Conservation (phyloP, 1,140 invertebrate genomes). For the Drosophila saltans region DNA sequence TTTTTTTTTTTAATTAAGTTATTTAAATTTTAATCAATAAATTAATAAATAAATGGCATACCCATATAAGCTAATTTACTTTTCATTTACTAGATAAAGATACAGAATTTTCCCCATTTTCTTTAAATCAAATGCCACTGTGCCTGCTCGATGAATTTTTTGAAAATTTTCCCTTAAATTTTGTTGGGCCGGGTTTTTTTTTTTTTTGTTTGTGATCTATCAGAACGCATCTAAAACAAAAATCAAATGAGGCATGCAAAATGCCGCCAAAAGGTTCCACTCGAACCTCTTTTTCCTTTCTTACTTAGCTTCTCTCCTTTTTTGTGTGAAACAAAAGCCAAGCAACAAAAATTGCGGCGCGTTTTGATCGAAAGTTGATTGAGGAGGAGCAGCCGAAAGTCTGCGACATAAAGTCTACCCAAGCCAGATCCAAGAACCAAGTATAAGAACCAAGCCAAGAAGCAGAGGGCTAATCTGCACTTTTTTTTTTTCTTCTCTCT, state of each 20-base stretch:
- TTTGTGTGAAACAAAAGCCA: conserved; percentile 70
- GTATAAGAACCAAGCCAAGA: neutral
- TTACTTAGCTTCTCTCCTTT: conserved; percentile 21
- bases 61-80: no score
- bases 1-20: no score
- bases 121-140: conserved; percentile 9
- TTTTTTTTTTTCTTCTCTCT: conserved; percentile 1
- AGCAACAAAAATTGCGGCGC: conserved; percentile 46
- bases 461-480: conserved; percentile 69
- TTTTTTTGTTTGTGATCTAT: conserved; percentile 61
- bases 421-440: conserved; percentile 29
- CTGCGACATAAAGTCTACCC: conserved; percentile 76
- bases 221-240: conserved; percentile 70
- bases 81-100: no score
- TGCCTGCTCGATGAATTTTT: neutral
- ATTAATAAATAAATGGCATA: no score
- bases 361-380: conserved; percentile 79
- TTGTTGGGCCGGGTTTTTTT: neutral
- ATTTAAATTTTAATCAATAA: no score
- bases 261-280: conserved; percentile 69
- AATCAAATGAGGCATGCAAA: conserved; percentile 80
- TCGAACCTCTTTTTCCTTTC: conserved; percentile 34
- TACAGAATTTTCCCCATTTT: neutral
- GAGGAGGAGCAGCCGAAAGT: conserved; percentile 51
- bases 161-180: conserved; percentile 1